A percentile compares a stretch with the other conserved stretches of the same genome.
Evolutionary conservation across 2,888 invertebrate genomes (phyloP).

Genomic region (Nematopogon swammerdamellus): DNA sequence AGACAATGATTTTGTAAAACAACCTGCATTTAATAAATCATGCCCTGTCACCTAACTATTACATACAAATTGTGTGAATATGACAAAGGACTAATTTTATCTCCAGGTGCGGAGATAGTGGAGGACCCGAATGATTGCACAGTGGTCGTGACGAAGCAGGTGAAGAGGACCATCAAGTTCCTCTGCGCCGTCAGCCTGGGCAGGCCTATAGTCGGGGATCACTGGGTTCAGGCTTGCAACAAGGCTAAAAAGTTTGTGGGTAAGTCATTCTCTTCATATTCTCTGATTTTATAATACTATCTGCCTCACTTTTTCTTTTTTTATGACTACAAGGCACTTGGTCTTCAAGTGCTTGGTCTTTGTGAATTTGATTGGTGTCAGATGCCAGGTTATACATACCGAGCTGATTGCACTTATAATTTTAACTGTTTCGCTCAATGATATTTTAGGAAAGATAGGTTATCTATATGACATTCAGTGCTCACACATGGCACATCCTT

Average conservation of each 20-base stretch:
- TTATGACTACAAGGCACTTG: not conserved
- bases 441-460: no score
- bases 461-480: no score
- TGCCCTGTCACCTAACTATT: no score
- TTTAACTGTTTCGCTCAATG: no score
- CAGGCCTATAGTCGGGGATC: conserved; percentile 53
- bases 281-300: not conserved
- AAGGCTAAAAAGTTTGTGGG: conserved; percentile 33
- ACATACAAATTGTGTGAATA: no score
- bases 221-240: conserved; percentile 39
- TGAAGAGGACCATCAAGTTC: conserved; percentile 59
- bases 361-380: no score
- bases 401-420: not conserved
- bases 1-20: no score
- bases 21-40: no score
- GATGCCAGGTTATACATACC: no score
- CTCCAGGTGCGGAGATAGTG: conserved; percentile 52
- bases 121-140: conserved; percentile 41
- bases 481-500: no score
- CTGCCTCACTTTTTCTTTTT: not conserved
- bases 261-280: conserved; percentile 20
- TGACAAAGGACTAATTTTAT: no score
- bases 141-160: conserved; percentile 51
- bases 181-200: conserved; percentile 58
- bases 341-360: not conserved